These are phyloP conservation scores for Auanema sp. DNA, from an alignment of 2,888 invertebrate genomes.

Conservation along the genomic window DNA sequence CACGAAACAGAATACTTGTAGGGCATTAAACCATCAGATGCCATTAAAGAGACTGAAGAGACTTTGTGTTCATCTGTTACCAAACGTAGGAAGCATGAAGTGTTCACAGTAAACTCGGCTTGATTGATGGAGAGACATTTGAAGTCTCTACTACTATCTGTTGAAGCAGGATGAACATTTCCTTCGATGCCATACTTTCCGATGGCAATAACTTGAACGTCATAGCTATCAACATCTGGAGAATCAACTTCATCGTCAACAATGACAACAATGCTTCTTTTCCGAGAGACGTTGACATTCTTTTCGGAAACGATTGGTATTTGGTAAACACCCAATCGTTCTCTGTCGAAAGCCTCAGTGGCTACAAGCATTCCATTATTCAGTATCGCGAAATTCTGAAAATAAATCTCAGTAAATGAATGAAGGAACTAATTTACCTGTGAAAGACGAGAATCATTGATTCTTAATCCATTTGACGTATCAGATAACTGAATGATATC, in stretches of 20 bases:
- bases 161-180: slow-evolving; percentile 9
- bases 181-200: slow-evolving; percentile 3
- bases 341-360: slow-evolving; percentile 7
- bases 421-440: too few relatives aligned
- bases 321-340: slow-evolving; percentile 8
- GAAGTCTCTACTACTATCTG: not conserved
- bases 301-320: slow-evolving; percentile 6
- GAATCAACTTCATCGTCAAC: slow-evolving; percentile 20
- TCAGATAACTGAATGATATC: too few relatives aligned
- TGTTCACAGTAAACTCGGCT: too few relatives aligned
- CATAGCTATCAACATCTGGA: not conserved
- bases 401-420: too few relatives aligned
- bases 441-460: too few relatives aligned
- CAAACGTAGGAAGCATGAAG: too few relatives aligned
- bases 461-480: too few relatives aligned
- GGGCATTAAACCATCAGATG: too few relatives aligned
- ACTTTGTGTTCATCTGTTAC: too few relatives aligned
- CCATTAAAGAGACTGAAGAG: too few relatives aligned
- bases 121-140: not conserved
- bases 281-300: not conserved
- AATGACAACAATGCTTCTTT: not conserved
- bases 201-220: slow-evolving; percentile 3
- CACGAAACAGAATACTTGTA: too few relatives aligned
- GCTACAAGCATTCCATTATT: slow-evolving; percentile 5
- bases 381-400: slow-evolving; percentile 1